Evolutionary conservation across 2,113 vertebrate species (phyloP).

Genomic region (Vulpes vulpes): DNA sequence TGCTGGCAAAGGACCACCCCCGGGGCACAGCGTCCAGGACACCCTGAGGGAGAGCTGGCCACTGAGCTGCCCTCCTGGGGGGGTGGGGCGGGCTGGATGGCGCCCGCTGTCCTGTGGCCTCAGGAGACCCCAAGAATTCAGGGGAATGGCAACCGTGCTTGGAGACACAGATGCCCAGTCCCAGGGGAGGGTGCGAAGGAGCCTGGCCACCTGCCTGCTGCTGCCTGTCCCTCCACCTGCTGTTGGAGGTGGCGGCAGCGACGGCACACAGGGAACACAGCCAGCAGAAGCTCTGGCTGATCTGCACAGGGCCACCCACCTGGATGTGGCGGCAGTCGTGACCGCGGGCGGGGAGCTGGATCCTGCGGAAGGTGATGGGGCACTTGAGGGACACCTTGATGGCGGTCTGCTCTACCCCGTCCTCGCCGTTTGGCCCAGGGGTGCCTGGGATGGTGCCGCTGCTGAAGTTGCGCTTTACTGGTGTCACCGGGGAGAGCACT

Average conservation of each 20-base stretch:
- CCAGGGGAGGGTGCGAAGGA: background rate
- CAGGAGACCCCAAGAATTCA: background rate
- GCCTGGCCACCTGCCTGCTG: no score
- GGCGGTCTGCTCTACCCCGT: conserved; percentile 96
- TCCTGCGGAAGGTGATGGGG: conserved; percentile 97
- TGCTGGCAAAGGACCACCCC: background rate
- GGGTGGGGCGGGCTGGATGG: no score
- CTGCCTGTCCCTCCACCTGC: no score
- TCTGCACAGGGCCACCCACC: conserved; percentile 82
- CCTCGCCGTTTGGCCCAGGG: conserved; percentile 95
- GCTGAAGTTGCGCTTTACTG: conserved; percentile 97
- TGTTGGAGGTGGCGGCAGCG: background rate
- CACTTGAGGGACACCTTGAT: conserved; percentile 99
- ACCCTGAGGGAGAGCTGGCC: background rate
- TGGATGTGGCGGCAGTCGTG: conserved; percentile 98
- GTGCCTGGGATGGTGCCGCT: conserved; percentile 96
- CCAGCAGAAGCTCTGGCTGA: no score
- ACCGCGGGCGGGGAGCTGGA: conserved; percentile 96
- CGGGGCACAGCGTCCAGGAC: fast-evolving
- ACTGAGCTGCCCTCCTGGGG: no score
- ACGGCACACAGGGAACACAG: no score
- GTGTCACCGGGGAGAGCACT: background rate
- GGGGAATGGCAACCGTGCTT: background rate
- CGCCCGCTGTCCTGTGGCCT: background rate
- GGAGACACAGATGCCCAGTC: background rate